Conservation (phyloP, 2,888 invertebrate genomes). For the Eristalis arbustorum region DNA sequence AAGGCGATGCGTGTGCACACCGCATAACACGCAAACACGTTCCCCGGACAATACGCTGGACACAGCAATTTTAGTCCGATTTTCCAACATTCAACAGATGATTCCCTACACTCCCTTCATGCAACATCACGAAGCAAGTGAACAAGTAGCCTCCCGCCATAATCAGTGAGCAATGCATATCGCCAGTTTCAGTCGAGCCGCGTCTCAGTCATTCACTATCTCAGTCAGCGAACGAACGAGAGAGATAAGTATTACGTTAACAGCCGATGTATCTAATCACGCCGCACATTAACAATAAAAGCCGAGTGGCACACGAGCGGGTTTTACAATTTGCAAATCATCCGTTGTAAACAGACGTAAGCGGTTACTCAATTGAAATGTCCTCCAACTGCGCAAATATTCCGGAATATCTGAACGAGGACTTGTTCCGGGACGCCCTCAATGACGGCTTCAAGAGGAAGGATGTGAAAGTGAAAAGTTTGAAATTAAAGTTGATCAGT, state of each 20-base stretch:
- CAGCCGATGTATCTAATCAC: too few relatives aligned
- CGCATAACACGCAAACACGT: too few relatives aligned
- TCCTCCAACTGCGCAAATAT: neutral
- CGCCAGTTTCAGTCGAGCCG: neutral
- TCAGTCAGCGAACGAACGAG: neutral
- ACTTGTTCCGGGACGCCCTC: conserved; percentile 76
- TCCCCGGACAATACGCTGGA: too few relatives aligned
- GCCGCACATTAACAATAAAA: too few relatives aligned
- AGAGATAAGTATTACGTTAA: neutral
- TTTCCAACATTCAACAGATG: too few relatives aligned
- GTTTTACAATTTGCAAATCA: too few relatives aligned
- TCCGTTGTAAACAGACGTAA: too few relatives aligned
- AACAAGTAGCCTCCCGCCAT: too few relatives aligned
- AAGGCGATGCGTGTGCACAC: too few relatives aligned
- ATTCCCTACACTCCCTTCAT: neutral
- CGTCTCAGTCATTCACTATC: neutral
- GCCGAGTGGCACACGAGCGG: too few relatives aligned
- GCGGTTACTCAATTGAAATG: neutral
- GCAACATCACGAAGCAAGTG: neutral
- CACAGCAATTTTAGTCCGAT: too few relatives aligned
- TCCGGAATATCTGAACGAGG: conserved; percentile 51
- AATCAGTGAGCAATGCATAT: neutral
- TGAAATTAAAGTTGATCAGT: conserved; percentile 74
- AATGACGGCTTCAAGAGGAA: conserved; percentile 76
- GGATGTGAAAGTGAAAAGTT: conserved; percentile 75